Conservation (phyloP, 37 sponge, comb jelly and placozoan species). For the Mnemiopsis leidyi region DNA sequence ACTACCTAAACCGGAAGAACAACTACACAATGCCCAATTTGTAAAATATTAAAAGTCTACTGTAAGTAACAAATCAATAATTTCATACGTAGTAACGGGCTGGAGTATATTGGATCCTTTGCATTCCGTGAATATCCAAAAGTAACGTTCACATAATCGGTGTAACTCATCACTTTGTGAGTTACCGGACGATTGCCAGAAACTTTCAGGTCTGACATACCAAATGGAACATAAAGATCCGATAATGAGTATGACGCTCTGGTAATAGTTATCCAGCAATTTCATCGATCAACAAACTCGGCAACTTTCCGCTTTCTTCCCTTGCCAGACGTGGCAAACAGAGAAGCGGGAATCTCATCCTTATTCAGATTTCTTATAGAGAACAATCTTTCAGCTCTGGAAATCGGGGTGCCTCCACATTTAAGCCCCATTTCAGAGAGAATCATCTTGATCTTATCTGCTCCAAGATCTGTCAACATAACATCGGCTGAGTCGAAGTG, state of each 20-base stretch:
- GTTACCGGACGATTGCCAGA: too few relatives aligned
- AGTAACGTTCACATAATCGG: background rate
- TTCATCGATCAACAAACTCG: background rate
- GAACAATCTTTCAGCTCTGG: slow-evolving; percentile 81
- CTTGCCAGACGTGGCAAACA: slow-evolving; percentile 72
- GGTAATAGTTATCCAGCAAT: background rate
- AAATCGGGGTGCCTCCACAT: slow-evolving; percentile 86
- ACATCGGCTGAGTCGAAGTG: background rate
- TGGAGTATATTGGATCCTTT: background rate
- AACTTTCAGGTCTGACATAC: too few relatives aligned
- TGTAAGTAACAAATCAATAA: background rate
- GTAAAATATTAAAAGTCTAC: background rate
- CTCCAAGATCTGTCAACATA: slow-evolving; percentile 69
- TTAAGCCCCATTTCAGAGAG: slow-evolving; percentile 80
- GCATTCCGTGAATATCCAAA: background rate
- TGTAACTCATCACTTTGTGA: too few relatives aligned
- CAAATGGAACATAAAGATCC: background rate
- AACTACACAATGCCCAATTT: background rate
- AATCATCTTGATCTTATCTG: slow-evolving; percentile 72
- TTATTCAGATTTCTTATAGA: slow-evolving; percentile 70
- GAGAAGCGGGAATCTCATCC: slow-evolving; percentile 71
- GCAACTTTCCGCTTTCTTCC: background rate
- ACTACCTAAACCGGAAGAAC: background rate
- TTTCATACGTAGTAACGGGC: background rate
- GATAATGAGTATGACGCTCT: background rate